Percentiles rank a stretch among this genome's conserved stretches.
These are phyloP conservation scores for Drosophila stalkeri DNA, from an alignment of 2,888 invertebrate species.

Conservation along the genomic window DNA sequence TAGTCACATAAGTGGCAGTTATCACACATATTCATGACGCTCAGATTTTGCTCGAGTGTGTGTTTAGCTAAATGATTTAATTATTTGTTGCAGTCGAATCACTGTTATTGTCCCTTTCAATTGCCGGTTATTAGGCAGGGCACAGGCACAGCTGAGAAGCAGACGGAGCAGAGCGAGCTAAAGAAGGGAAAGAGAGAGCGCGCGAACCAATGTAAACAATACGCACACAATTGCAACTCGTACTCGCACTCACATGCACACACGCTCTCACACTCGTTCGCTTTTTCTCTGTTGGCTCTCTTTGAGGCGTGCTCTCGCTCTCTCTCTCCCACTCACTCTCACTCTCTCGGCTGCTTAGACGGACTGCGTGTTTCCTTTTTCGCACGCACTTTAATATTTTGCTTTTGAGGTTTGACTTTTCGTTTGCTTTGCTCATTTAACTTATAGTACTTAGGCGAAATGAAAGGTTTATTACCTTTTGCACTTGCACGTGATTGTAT, in stretches of 20 bases:
- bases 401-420: conserved; percentile 7
- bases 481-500: conserved; percentile 21
- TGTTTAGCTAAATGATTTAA: conserved; percentile 45
- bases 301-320: conserved; percentile 11
- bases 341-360: background rate
- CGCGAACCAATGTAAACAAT: conserved; percentile 52
- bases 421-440: conserved; percentile 1
- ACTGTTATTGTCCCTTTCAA: conserved; percentile 22
- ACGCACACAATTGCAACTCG: conserved; percentile 9
- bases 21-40: conserved; percentile 25
- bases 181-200: conserved; percentile 11
- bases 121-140: conserved; percentile 47
- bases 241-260: background rate
- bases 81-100: conserved; percentile 41
- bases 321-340: background rate
- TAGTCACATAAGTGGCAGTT: conserved; percentile 1
- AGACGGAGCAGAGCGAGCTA: background rate
- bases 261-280: background rate
- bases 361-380: conserved; percentile 26
- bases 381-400: conserved; percentile 35
- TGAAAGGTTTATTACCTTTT: conserved; percentile 43
- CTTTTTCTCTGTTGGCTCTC: conserved; percentile 22
- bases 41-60: conserved; percentile 5
- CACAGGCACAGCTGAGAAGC: conserved; percentile 26
- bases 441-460: conserved; percentile 13